Evolutionary conservation across 1,140 invertebrate genomes (phyloP), one percentile per base, ranked within the genome.

Genomic region (Scaptomyza pallida): DNA sequence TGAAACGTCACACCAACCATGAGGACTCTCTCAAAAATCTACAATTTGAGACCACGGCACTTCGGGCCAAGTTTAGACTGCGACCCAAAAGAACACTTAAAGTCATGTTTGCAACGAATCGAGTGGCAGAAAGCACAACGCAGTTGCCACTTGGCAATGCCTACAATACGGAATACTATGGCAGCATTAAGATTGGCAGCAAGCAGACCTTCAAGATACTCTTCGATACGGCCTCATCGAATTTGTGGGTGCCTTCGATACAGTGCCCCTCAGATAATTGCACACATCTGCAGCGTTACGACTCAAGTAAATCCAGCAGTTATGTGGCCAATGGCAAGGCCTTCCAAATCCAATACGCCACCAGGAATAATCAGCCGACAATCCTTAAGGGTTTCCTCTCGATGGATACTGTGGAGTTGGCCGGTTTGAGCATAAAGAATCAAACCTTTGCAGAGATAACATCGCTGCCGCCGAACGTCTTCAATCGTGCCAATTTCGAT

Each of bases 191-290:
- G 0, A 97, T 99, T 91, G 99, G 98, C 56, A 96, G 94, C 26
- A 94, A 96, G 15, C 98, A 99, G 92, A 92, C 92, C 0, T 99
- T 99, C 92, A 96, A 94, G 75, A 98, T 99, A 40, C 95, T 99
- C 33, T 99, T 99, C 92, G 99, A 99, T 91, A 98, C 98, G 12
- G 99, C 98, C 54, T 99, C 98, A 0, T 98, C 98, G 5, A 99
- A 99, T 92, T 93, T 99, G 12, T 99, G 98, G 98, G 95, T 99
- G 47, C 98, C 98, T 6, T 99, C 98, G 0, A 97, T 98, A 91
- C 94, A 98, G 86, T 99, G 98, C 12, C 15, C 13, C 0, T 17
- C 40, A 0, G 9, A 98, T 75, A 98, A 98, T 56, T 99, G 98
- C 92, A 2, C 41, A 26, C 37, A 48, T 0, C 98, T 99, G 92